Base-by-base conservation (phyloP, 1,140 invertebrate species). In the Wiebesia pumilae region DNA sequence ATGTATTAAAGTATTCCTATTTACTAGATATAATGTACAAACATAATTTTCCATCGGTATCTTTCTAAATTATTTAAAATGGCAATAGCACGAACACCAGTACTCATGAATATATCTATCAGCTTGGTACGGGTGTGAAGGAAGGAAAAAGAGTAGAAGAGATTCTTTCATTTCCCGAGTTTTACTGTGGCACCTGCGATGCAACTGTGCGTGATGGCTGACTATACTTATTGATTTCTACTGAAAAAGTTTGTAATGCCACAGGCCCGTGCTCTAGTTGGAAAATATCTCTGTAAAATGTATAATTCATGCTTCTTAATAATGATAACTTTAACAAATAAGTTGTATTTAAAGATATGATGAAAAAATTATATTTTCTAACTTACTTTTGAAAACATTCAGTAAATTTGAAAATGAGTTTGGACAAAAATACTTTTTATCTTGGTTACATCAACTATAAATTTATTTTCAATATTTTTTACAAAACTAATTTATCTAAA, bases 181-280 rank as follows among this genome's bases (percentile, higher is more conserved):
- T 75, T 78, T 84, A 62, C 54, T 77, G 58, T 78, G 43, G 75
- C 62, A 79, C 62, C 83, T 79, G 62, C 33, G 43, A 65, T 78
- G 77, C 38, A 30, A 35, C 51, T 67, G 58, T 19, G 16, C 77
- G 69, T 51, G 71, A 77, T 77, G 84, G 27, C 83, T 73, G 78
- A 71, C 84, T 78, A 85, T 81, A 80, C 33, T 33, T 65, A 85
- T 85, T 47, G 84, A 85, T 85, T 81, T 85, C 84, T 81, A 80
- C 84, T 85, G 78, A 79, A 81, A 79, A 85, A 81, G 58, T 84
- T 84, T 77, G 65, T 35, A 33, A 14, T 69, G 33, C n/a, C 30
- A 30, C n/a, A 69, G 2, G 58, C 43, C 30, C 67, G 81, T 33
- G 58, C 38, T 24, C 24, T 16, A 19, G 35, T 75, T 75, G 7